Base-by-base conservation (phyloP, 2,113 vertebrate genomes). In the Lathamus discolor region DNA sequence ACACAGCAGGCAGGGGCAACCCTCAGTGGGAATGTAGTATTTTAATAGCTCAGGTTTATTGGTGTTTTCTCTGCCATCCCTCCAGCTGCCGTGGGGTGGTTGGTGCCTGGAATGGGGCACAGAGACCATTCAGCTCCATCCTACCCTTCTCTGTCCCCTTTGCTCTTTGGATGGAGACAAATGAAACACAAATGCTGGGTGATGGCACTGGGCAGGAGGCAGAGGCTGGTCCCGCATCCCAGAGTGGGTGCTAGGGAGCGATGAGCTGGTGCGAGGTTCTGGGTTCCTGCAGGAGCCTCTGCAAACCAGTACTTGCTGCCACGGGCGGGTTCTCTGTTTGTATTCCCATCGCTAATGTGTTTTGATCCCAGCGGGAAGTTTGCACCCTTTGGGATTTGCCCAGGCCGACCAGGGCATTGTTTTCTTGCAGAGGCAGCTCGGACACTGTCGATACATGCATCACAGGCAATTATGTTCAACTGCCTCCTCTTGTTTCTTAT, bases 381-480 rank as follows among this genome's bases (percentile, higher is more conserved):
- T 33, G 28, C 76, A 79, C 43, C 69, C 85, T 64, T 64, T 41
- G 57, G 75, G 55, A 44, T 77, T 44, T 41, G 51, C 81, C 17
- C 17, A 74, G 70, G 27, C 61, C 20, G 14, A 54, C 19, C 83
- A 51, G 57, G 62, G 66, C 92, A 79, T 70, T 46, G 46, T 28
- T 63, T 68, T 63, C 81, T 24, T 79, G 90, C 82, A 41, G 77
- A 82, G 83, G 88, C 83, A 35, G 70, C 18, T 57, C 1, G 3
- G 83, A 43, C 37, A 85, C 62, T 90, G 90, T 84, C 51, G 76
- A 61, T 86, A 91, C 95, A 82, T 37, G 95, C 86, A 73, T 31
- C 6, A 10, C 31, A 22, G 63, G 87, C 39, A 81, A 86, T 94
- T 90, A 55, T 41, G 37, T 79, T 54, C n/a, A 84, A 77, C 31